Conservation (phyloP, 2,888 invertebrate species). For the Dolichopus griseipennis region DNA sequence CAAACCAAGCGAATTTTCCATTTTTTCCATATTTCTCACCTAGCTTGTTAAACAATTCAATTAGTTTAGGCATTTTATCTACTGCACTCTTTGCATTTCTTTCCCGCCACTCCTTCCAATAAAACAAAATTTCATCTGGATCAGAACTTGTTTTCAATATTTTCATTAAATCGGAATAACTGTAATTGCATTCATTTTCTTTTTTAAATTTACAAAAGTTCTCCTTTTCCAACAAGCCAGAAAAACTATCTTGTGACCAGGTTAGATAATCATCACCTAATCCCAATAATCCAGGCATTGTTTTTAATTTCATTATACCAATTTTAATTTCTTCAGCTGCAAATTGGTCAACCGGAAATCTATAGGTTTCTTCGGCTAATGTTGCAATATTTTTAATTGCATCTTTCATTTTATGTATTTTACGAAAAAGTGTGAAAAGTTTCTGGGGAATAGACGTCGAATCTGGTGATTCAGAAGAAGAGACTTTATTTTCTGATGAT, state of each 20-base stretch:
- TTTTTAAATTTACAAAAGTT: slow-evolving; percentile 23
- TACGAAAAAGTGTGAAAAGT: neutral
- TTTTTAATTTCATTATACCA: neutral
- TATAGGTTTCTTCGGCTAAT: slow-evolving; percentile 48
- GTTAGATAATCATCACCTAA: neutral
- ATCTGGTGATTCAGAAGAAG: too few species aligned
- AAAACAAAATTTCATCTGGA: slow-evolving; percentile 34
- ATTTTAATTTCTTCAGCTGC: slow-evolving; percentile 9
- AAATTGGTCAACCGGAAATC: slow-evolving; percentile 32
- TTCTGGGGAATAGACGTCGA: too few species aligned
- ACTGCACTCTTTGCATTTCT: slow-evolving; percentile 28
- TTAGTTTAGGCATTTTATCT: slow-evolving; percentile 24
- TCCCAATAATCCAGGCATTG: neutral
- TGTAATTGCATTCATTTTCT: slow-evolving; percentile 23
- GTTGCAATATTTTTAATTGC: neutral
- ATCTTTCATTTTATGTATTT: neutral
- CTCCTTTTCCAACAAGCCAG: neutral
- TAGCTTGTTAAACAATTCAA: slow-evolving; percentile 26
- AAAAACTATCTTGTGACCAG: neutral
- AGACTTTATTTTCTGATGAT: too few species aligned
- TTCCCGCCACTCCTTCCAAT: slow-evolving; percentile 37
- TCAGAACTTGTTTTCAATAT: slow-evolving; percentile 34
- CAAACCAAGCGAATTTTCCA: slow-evolving; percentile 28
- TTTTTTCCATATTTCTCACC: slow-evolving; percentile 16
- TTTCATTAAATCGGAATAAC: slow-evolving; percentile 32